Evolutionary conservation across 2,113 vertebrate genomes (phyloP).

Genomic region (Apodemus sylvaticus): DNA sequence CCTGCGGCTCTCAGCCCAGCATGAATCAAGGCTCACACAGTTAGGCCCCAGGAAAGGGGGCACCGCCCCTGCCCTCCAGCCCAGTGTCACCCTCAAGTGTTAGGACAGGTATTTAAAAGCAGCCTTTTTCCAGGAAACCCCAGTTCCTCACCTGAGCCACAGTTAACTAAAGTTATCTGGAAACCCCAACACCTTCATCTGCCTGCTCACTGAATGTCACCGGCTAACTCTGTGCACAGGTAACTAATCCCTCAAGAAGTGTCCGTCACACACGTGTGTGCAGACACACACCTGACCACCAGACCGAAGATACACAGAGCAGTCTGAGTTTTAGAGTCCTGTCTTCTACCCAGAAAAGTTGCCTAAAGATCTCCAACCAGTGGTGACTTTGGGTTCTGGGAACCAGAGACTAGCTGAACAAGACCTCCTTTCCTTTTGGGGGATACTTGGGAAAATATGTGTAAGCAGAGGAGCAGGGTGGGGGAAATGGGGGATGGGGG

Average conservation of each 20-base stretch:
- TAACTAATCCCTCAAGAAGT: neutral
- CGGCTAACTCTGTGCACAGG: neutral
- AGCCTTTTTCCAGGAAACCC: too few relatives aligned
- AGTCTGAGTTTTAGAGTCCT: neutral
- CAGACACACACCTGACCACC: neutral
- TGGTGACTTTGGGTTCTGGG: neutral
- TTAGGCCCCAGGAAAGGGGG: neutral
- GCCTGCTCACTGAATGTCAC: neutral
- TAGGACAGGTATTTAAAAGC: neutral
- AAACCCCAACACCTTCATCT: neutral
- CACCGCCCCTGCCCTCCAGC: neutral
- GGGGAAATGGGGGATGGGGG: too few relatives aligned
- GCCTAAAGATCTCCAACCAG: neutral
- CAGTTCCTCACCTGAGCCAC: neutral
- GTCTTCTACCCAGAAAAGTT: too few relatives aligned
- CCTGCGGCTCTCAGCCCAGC: too few relatives aligned
- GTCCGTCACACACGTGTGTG: neutral
- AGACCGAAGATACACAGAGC: neutral
- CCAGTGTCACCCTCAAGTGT: neutral
- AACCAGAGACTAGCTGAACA: neutral
- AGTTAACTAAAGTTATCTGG: neutral
- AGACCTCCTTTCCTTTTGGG: neutral
- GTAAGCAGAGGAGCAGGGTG: neutral
- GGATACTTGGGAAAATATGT: fast-evolving
- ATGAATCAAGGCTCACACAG: too few relatives aligned